Percentiles rank a stretch among this genome's conserved stretches.
Evolutionary conservation across 2,113 vertebrate species (phyloP).

Genomic region (Euleptes europaea): DNA sequence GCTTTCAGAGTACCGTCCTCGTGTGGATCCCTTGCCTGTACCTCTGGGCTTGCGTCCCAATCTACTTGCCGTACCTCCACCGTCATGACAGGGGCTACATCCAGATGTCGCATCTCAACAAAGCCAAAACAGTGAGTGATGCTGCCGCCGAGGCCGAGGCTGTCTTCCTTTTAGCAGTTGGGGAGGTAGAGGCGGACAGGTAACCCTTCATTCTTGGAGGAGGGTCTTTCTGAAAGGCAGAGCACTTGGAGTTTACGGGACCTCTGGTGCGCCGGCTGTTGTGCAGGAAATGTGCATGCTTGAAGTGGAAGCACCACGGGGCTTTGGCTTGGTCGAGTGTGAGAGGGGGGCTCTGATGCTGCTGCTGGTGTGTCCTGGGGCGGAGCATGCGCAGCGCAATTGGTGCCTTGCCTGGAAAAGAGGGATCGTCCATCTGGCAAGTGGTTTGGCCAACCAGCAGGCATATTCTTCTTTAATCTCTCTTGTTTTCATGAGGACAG

Average conservation of each 20-base stretch:
- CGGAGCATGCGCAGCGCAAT: no score
- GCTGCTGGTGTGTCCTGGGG: no score
- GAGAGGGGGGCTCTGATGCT: neutral
- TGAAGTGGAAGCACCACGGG: no score
- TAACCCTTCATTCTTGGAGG: neutral
- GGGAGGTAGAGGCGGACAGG: no score
- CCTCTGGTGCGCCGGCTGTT: no score
- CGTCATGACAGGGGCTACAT: slow-evolving; percentile 87
- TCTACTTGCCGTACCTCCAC: slow-evolving; percentile 86
- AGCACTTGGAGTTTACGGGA: no score
- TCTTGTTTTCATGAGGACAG: neutral
- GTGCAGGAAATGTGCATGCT: no score
- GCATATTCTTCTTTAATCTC: neutral
- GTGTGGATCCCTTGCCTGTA: slow-evolving; percentile 89
- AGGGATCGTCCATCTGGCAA: neutral
- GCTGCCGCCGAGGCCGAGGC: neutral
- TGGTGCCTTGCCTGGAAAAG: no score
- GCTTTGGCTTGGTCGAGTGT: neutral
- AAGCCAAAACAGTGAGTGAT: slow-evolving; percentile 88
- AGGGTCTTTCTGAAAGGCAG: no score
- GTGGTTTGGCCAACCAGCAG: neutral
- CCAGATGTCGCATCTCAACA: slow-evolving; percentile 91
- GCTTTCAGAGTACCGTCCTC: slow-evolving; percentile 94
- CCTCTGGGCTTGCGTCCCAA: slow-evolving; percentile 87
- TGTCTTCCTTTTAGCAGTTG: neutral